Evolutionary conservation across 2,113 vertebrate genomes (phyloP).

Genomic region (cattle (Bos taurus)): DNA sequence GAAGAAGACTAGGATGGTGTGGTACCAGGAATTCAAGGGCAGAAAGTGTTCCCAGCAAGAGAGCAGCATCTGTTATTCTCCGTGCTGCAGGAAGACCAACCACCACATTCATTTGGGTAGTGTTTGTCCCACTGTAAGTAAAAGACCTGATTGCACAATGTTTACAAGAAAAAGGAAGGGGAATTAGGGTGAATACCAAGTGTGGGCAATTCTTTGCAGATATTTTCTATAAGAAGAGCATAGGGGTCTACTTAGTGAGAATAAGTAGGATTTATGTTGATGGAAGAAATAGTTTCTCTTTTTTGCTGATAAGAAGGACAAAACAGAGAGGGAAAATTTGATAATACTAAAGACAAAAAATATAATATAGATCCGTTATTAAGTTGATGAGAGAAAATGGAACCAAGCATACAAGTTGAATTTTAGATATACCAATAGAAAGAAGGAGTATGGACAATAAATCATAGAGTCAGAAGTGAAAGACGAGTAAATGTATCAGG

Average conservation of each 20-base stretch:
- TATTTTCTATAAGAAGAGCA: neutral
- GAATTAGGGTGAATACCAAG: rapidly evolving
- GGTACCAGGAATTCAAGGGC: neutral
- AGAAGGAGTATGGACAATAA: neutral
- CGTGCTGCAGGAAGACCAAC: too few relatives aligned
- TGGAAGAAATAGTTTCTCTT: neutral
- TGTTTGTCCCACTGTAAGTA: neutral
- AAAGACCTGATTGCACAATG: neutral
- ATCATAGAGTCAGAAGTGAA: neutral
- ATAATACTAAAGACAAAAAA: neutral
- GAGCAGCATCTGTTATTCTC: neutral
- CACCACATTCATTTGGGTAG: neutral
- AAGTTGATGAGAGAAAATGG: neutral
- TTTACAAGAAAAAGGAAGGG: neutral
- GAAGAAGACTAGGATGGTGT: neutral
- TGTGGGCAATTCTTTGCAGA: neutral
- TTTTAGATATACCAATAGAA: neutral
- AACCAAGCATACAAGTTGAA: neutral
- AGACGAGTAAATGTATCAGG: neutral
- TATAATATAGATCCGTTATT: neutral
- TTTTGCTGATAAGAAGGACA: neutral
- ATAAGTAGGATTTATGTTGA: neutral
- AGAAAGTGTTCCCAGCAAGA: neutral
- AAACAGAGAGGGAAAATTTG: neutral
- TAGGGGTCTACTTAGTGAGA: neutral